Evolutionary conservation across 2,888 invertebrate species (phyloP).

Genomic region (Dryocosmus kuriphilus): DNA sequence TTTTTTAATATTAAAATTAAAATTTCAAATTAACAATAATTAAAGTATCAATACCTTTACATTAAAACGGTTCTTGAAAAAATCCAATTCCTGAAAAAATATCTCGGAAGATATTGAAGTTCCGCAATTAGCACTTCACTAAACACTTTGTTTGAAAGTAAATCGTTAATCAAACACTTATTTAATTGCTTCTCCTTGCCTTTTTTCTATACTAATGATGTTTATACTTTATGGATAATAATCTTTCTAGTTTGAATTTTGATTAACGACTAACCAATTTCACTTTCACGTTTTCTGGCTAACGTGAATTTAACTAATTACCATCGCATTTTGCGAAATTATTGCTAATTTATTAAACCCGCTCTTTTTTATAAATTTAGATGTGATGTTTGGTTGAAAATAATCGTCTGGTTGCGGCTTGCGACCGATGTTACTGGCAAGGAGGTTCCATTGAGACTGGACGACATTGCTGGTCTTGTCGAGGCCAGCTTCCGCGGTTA

Average conservation of each 20-base stretch:
- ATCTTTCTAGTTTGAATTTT: background rate
- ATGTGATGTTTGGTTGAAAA: background rate
- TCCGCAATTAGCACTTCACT: background rate
- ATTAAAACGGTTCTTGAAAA: background rate
- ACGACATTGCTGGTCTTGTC: slow-evolving; percentile 66
- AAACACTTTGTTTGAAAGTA: background rate
- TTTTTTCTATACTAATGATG: background rate
- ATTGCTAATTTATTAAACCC: background rate
- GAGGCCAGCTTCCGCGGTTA: slow-evolving; percentile 71
- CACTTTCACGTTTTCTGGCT: background rate
- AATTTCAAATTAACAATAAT: background rate
- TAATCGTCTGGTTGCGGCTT: slow-evolving; percentile 28
- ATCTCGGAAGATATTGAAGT: too few species aligned
- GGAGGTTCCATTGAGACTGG: slow-evolving; percentile 71
- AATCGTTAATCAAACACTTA: background rate
- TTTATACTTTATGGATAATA: background rate
- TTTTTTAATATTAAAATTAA: background rate
- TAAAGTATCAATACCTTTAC: background rate
- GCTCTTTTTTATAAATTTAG: background rate
- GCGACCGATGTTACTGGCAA: slow-evolving; percentile 59
- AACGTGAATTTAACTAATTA: background rate
- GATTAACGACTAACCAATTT: background rate
- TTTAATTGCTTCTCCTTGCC: background rate
- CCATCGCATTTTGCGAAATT: background rate
- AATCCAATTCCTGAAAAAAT: background rate